These are phyloP conservation scores for Muscicapa comitata DNA, from an alignment of 2,797 vertebrate genomes.

Conservation along the genomic window DNA sequence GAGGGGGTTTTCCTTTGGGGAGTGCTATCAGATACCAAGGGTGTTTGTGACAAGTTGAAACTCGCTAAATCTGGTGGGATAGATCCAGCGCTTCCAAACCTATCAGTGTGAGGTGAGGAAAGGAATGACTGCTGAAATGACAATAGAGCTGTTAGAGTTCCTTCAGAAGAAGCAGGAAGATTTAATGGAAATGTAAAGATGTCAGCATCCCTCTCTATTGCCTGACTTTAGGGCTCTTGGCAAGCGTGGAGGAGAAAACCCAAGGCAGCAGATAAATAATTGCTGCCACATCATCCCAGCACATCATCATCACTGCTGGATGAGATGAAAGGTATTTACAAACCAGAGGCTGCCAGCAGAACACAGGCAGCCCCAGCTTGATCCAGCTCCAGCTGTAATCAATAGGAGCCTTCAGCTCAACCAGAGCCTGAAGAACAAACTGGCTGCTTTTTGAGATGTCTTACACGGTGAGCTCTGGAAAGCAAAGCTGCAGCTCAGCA, in stretches of 20 bases:
- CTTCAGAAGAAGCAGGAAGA: not conserved
- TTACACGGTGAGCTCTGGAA: not conserved
- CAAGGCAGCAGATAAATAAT: not conserved
- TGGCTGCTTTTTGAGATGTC: not conserved
- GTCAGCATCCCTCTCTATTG: not conserved
- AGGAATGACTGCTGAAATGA: not conserved
- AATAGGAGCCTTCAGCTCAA: constrained; percentile 29
- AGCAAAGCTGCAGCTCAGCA: not conserved
- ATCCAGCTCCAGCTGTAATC: constrained; percentile 47
- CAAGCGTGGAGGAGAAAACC: not conserved
- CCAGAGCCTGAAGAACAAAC: not conserved
- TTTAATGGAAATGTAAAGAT: not conserved
- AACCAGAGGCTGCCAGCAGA: constrained; percentile 41
- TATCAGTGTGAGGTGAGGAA: not conserved
- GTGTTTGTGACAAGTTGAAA: not conserved
- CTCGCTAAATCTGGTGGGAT: not conserved
- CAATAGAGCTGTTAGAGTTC: not conserved
- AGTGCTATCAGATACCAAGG: not conserved
- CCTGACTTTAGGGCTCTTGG: not conserved
- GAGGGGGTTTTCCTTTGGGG: not conserved
- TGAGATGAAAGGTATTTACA: constrained; percentile 31
- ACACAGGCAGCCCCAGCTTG: not conserved
- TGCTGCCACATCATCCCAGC: constrained; percentile 45
- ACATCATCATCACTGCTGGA: constrained; percentile 30
- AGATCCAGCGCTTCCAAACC: not conserved